A percentile compares a stretch with the other conserved stretches of the same genome.
These are phyloP conservation scores for Netelia melanura DNA, from an alignment of 2,888 invertebrate species.

Conservation along the genomic window DNA sequence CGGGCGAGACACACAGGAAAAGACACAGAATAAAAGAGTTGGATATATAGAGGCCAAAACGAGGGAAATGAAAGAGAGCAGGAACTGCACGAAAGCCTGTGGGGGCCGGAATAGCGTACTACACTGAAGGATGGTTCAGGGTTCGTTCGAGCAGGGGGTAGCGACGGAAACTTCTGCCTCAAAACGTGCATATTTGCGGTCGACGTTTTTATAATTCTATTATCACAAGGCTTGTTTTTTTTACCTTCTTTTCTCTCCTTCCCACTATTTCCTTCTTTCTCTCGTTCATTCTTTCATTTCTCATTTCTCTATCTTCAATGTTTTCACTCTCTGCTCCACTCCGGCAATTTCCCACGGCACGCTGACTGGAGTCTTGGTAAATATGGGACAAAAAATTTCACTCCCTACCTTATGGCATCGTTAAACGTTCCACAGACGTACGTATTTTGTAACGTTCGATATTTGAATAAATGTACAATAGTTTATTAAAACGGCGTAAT, in stretches of 20 bases:
- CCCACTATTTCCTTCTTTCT: conserved; percentile 12
- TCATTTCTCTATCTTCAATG: conserved; percentile 36
- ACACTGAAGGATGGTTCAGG: not conserved
- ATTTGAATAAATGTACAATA: too few species aligned
- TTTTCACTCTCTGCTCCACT: conserved; percentile 46
- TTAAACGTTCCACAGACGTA: not conserved
- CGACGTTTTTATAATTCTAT: conserved; percentile 68
- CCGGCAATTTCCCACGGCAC: conserved; percentile 47
- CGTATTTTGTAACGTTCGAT: not conserved
- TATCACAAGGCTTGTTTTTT: conserved; percentile 57
- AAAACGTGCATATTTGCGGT: conserved; percentile 67
- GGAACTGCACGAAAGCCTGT: conserved; percentile 25
- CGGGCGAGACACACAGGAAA: conserved; percentile 40
- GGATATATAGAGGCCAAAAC: conserved; percentile 38
- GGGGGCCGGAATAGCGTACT: not conserved
- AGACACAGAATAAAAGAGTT: conserved; percentile 52
- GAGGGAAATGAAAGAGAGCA: conserved; percentile 45
- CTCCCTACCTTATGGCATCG: not conserved
- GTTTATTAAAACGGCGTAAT: too few species aligned
- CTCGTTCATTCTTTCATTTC: conserved; percentile 3
- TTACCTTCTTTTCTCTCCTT: not conserved
- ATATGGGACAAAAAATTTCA: conserved; percentile 38
- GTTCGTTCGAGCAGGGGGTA: not conserved
- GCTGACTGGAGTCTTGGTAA: conserved; percentile 51
- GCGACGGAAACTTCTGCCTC: conserved; percentile 55